Evolutionary conservation across 2,797 vertebrate genomes (phyloP).

Genomic region (Salarias fasciatus): DNA sequence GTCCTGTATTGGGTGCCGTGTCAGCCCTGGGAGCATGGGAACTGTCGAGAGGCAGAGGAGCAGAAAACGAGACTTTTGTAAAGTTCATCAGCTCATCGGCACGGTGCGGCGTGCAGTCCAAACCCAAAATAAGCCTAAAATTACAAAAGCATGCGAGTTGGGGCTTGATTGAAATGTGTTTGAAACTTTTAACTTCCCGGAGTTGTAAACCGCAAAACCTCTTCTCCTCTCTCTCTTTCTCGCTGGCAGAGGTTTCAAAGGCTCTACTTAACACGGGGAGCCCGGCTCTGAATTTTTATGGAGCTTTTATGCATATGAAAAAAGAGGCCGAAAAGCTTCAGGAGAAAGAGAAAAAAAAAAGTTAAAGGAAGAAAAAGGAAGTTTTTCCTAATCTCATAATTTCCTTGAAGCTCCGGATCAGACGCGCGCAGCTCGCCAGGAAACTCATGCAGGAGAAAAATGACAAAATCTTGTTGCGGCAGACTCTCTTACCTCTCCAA

Average conservation of each 20-base stretch:
- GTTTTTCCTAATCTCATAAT: neutral
- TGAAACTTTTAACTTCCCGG: conserved; percentile 79
- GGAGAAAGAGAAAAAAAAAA: conserved; percentile 57
- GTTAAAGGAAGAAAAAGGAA: conserved; percentile 10
- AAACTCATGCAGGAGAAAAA: neutral
- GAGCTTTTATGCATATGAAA: conserved; percentile 14
- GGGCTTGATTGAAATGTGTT: conserved; percentile 75
- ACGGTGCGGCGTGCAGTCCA: conserved; percentile 28
- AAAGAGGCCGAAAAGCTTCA: conserved; percentile 5
- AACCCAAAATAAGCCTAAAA: conserved; percentile 47
- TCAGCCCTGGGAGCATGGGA: conserved; percentile 76
- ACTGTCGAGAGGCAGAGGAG: conserved; percentile 64
- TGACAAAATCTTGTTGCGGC: conserved; percentile 5
- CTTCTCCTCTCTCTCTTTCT: conserved; percentile 24
- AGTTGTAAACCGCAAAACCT: conserved; percentile 78
- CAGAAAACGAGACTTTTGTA: conserved; percentile 31
- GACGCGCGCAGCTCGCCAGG: conserved; percentile 2
- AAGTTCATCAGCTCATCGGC: conserved; percentile 45
- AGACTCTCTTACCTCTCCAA: conserved; percentile 66
- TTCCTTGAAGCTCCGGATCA: conserved; percentile 3
- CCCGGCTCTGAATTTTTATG: conserved; percentile 53
- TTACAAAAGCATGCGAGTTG: conserved; percentile 68
- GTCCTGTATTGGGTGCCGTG: conserved; percentile 54
- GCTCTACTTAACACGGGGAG: conserved; percentile 48
- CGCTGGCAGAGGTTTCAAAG: conserved; percentile 79